These are phyloP conservation scores for Pteropus rufus DNA, from an alignment of 2,797 vertebrate species.

Conservation along the genomic window DNA sequence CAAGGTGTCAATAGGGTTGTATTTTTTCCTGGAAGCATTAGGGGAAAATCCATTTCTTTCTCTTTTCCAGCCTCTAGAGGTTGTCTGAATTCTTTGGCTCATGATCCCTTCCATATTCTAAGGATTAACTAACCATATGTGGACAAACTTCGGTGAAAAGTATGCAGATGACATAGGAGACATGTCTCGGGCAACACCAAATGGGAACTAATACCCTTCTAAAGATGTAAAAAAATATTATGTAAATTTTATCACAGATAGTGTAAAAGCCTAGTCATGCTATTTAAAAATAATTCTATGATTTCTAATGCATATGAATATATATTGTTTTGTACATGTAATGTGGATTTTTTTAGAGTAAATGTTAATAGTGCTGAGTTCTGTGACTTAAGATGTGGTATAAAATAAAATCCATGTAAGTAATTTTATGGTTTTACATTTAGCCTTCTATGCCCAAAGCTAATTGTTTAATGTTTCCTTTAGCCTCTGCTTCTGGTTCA, in stretches of 20 bases:
- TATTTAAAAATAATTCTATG: conserved; percentile 29
- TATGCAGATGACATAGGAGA: neutral
- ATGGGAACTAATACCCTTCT: neutral
- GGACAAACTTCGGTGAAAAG: neutral
- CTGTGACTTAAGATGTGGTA: neutral
- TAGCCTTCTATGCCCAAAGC: neutral
- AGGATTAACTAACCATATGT: neutral
- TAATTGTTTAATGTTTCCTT: neutral
- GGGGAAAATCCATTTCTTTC: neutral
- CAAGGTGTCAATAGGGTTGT: neutral
- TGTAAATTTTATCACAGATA: neutral
- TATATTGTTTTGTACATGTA: neutral
- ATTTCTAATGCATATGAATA: conserved; percentile 16
- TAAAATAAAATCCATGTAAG: neutral
- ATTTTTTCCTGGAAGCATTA: neutral
- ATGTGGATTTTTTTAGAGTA: conserved; percentile 24
- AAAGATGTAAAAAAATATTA: neutral
- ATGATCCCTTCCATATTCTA: neutral
- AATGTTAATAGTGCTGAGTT: neutral
- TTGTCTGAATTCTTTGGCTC: neutral
- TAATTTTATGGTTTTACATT: neutral
- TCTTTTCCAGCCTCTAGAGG: neutral
- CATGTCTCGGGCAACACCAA: neutral
- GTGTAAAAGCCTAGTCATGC: neutral
- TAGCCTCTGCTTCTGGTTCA: neutral